phyloP scores from a whole-genome alignment of 2,797 vertebrate species.

The Peromyscus attwateri region DNA sequence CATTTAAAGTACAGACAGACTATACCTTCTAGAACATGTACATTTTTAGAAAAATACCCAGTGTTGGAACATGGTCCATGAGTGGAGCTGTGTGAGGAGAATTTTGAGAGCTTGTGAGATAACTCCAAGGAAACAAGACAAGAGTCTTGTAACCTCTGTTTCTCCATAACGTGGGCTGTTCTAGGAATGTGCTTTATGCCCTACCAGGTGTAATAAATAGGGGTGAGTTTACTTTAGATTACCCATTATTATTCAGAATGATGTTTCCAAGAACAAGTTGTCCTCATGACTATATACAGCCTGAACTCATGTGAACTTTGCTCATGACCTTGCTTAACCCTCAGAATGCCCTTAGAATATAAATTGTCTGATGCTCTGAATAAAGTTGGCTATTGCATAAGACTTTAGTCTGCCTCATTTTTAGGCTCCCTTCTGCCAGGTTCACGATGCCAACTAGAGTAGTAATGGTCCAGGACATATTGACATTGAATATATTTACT shows the following conservation, averaged over 20 bases:
- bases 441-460: not conserved
- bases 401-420: too few relatives aligned
- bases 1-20: conserved; percentile 59
- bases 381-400: not conserved
- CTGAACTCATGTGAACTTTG: not conserved
- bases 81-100: not conserved
- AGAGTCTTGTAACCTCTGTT: not conserved
- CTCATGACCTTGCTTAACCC: not conserved
- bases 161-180: not conserved
- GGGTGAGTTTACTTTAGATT: not conserved
- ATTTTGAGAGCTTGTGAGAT: not conserved
- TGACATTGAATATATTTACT: conserved; percentile 38
- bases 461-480: conserved; percentile 30
- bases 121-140: not conserved
- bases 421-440: not conserved
- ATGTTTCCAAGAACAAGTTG: not conserved
- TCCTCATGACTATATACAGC: too few relatives aligned
- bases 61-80: not conserved
- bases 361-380: not conserved
- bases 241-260: not conserved
- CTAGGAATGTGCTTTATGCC: not conserved
- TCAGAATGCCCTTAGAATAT: not conserved
- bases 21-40: conserved; percentile 55
- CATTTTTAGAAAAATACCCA: conserved; percentile 24
- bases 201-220: not conserved